Conservation (phyloP, 2,113 vertebrate species). For the Nycticebus coucang region DNA sequence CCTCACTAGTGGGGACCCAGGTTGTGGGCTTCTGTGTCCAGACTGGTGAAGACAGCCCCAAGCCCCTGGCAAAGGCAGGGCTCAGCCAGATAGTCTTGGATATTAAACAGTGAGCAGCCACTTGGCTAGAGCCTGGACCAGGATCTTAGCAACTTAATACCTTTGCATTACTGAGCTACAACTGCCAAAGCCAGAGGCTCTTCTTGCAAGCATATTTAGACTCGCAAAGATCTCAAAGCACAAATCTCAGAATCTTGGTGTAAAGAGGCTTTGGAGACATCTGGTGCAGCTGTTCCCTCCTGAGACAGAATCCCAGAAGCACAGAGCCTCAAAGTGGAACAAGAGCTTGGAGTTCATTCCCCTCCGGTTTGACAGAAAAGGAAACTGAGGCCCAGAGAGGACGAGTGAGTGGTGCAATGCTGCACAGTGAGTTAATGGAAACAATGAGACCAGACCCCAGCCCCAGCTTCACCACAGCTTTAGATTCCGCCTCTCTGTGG, state of each 20-base stretch:
- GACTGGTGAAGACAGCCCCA: background rate
- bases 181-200: background rate
- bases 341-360: background rate
- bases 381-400: slow-evolving; percentile 12
- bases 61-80: fast-evolving
- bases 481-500: background rate
- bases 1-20: background rate
- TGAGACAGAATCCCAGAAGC: background rate
- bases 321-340: background rate
- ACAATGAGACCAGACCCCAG: background rate
- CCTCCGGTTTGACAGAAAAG: background rate
- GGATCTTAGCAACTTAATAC: background rate
- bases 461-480: background rate
- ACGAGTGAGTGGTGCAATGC: background rate
- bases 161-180: background rate
- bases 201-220: background rate
- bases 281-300: background rate
- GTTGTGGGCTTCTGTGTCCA: background rate
- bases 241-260: background rate
- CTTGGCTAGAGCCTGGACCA: background rate
- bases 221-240: slow-evolving; percentile 22
- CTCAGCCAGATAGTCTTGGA: background rate
- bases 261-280: background rate
- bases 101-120: background rate
- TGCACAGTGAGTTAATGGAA: background rate